Base-by-base conservation (phyloP, 2,113 vertebrate species). In the Brachyhypopomus gauderio region DNA sequence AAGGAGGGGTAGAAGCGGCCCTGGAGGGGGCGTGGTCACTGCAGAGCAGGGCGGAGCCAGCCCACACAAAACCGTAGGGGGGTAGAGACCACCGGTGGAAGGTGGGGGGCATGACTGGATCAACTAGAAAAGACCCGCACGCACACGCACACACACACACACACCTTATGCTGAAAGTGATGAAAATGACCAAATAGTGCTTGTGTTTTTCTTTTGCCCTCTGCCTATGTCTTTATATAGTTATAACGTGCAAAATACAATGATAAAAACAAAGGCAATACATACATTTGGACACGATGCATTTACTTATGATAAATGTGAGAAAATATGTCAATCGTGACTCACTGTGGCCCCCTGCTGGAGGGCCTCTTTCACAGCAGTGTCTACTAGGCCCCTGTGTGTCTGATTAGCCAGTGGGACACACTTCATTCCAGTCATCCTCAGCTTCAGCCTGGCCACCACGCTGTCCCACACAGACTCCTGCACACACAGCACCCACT, bases 261-360 rank as follows among this genome's bases (percentile, higher is more conserved):
- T 30, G 30, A n/a, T n/a, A 30, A 30, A 30, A 3, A 30, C 5
- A 45, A 45, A 45, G 3, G 2, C 41, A 45, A 45, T 8, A 45
- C 41, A 45, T 8, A 45, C 9, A 11, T 45, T 45, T 45, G 41
- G 41, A 45, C 9, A 45, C 9, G 41, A 45, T 11, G 41, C 41
- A 45, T 60, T 17, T 73, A 38, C 30, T 36, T 20, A 19, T 12
- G 3, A 17, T 0, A 66, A 23, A 41, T 4, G 36, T 14, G 2
- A 59, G 1, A 17, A 76, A 16, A 25, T 0, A 36, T 22, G n/a
- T 64, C 12, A 55, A 63, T 2, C 6, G 71, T 56, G 38, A 84
- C 94, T 91, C 5, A 96, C 96, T 90, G 88, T 91, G 3, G 94
- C 96, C 3, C 96, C 96, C 86, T 96, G 94, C 70, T 91, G 91